phyloP scores from a whole-genome alignment of 2,797 vertebrate species.

The Muscicapa comitata region DNA sequence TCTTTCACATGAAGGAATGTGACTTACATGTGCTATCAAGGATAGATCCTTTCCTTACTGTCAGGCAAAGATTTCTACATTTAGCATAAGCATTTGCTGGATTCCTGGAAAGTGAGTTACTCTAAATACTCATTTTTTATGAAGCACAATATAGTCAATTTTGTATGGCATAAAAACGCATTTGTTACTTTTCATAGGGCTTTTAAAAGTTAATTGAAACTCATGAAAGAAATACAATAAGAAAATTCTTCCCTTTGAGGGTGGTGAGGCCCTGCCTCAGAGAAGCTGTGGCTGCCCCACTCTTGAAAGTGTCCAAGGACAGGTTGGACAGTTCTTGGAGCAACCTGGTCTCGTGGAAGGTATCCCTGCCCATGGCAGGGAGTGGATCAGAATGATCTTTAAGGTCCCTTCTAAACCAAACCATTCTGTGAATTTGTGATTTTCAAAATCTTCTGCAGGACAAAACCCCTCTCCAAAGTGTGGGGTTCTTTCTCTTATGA shows the following conservation, averaged over 20 bases:
- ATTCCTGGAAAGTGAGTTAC: background rate
- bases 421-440: background rate
- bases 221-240: background rate
- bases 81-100: background rate
- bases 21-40: background rate
- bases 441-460: background rate
- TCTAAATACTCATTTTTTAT: background rate
- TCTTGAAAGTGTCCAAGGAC: background rate
- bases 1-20: background rate
- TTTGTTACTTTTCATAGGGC: background rate
- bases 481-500: background rate
- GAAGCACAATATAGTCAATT: background rate
- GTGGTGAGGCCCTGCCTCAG: background rate
- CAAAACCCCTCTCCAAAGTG: background rate
- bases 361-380: background rate
- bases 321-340: background rate
- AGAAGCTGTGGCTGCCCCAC: background rate
- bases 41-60: background rate
- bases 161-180: background rate
- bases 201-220: background rate
- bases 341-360: background rate
- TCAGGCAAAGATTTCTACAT: background rate
- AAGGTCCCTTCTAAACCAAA: background rate
- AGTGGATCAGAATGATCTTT: background rate
- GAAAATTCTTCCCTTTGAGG: background rate